Evolutionary conservation across 2,888 invertebrate genomes (phyloP), one percentile per base, ranked within the genome.

Genomic region (Philereme transversata): DNA sequence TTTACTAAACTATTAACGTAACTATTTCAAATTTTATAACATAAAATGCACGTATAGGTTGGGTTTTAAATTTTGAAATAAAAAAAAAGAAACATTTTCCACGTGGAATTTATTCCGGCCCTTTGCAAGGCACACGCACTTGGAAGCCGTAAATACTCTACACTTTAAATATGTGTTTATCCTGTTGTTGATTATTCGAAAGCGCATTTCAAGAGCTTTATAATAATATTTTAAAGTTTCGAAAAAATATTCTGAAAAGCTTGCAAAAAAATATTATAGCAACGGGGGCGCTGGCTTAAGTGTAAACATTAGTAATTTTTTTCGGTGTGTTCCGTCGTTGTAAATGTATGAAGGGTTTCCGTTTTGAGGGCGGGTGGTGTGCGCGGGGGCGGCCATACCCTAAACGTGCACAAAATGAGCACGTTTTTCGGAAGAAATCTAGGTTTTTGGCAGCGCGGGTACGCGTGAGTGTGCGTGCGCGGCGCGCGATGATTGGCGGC

Each of bases 321-420:
- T 86, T 79, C 68, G 61, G 62, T 62, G 58, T 57, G 71, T 80
- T 81, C 66, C 55, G 57, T 35, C 38, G 52, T 43, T 59, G 63
- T 50, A 9, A 50, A 60, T 43, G 44, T 11, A 10, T 40, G 11
- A 4, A 8, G 60, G 55, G 68, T 68, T 57, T 54, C 60, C 36
- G 65, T 57, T 67, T 51, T 53, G 65, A 62, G 67, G 62, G 73
- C 70, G 62, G 78, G 71, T 70, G 68, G 65, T 49, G 51, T 89
- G 90, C 89, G 90, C 90, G 86, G 75, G 84, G 80, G 70, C 70
- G 69, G 60, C 61, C 74, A 75, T 70, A 75, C 78, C 79, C 78
- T 88, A 86, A 91, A 90, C 77, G 67, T 86, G 75, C 81, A 84
- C 82, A 89, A 85, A 88, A 89, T 83, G 71, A 74, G 72, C 70